Conservation (phyloP, 2,888 invertebrate genomes). For the Heteromyza rotundicornis region DNA sequence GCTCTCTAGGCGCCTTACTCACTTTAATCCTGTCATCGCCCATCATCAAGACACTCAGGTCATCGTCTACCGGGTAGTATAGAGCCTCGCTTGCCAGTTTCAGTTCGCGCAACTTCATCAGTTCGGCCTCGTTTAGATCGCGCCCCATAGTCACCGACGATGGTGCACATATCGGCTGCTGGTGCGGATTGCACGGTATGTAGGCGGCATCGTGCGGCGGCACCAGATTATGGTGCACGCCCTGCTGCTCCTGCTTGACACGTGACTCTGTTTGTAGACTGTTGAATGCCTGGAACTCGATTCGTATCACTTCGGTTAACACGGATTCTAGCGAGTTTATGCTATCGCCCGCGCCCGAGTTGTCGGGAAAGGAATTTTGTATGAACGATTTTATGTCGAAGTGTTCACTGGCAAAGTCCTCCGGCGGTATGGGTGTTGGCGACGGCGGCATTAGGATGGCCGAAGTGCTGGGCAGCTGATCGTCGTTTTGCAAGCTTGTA, state of each 20-base stretch:
- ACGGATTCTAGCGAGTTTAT: constrained; percentile 78
- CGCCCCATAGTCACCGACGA: constrained; percentile 52
- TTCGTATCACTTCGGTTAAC: constrained; percentile 82
- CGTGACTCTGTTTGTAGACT: constrained; percentile 43
- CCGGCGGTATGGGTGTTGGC: constrained; percentile 8
- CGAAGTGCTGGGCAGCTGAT: constrained; percentile 46
- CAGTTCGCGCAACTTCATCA: constrained; percentile 82
- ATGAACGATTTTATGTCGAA: constrained; percentile 47
- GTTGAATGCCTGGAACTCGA: constrained; percentile 76
- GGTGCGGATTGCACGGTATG: constrained; percentile 32
- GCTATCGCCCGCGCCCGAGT: constrained; percentile 38
- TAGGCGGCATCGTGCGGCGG: no score
- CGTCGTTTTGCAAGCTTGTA: constrained; percentile 24
- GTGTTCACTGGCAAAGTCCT: constrained; percentile 34
- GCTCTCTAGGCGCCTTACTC: constrained; percentile 16
- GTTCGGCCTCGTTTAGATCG: constrained; percentile 78
- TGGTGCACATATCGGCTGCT: constrained; percentile 44
- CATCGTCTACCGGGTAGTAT: constrained; percentile 83
- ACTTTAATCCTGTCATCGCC: constrained; percentile 70
- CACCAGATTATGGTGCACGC: no score
- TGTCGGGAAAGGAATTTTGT: constrained; percentile 40
- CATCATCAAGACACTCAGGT: constrained; percentile 73
- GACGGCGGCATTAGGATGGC: constrained; percentile 11
- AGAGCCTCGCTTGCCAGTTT: constrained; percentile 86
- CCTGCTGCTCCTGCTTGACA: constrained; percentile 48